A percentile compares a stretch with the other conserved stretches of the same genome.
Conservation (phyloP, 2,888 invertebrate species). For the Eupelmus urozonus region DNA sequence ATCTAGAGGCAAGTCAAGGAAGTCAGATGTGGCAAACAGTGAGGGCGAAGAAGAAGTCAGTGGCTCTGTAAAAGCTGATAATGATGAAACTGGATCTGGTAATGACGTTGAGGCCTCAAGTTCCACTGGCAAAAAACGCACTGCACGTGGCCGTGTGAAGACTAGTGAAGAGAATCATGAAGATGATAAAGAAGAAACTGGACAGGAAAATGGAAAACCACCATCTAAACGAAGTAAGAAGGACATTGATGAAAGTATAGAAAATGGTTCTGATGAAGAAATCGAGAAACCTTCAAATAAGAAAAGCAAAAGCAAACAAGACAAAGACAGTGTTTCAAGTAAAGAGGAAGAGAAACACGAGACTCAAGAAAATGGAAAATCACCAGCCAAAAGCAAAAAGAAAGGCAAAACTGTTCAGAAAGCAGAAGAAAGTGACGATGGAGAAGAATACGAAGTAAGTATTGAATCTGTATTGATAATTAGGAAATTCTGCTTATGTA, state of each 20-base stretch:
- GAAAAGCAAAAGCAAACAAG: conserved; percentile 74
- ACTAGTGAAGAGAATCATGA: conserved; percentile 65
- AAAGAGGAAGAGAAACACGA: neutral
- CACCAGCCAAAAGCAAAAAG: conserved; percentile 17
- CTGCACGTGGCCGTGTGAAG: conserved; percentile 62
- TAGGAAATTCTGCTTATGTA: no score
- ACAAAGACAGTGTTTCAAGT: conserved; percentile 72
- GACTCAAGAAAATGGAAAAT: conserved; percentile 33
- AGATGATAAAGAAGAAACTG: conserved; percentile 60
- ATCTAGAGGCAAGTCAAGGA: conserved; percentile 72
- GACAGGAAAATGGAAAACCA: conserved; percentile 57
- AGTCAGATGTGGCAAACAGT: conserved; percentile 70
- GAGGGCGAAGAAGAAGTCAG: conserved; percentile 73
- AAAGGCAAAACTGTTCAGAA: conserved; percentile 19
- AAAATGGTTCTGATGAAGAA: conserved; percentile 67
- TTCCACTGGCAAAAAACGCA: conserved; percentile 62
- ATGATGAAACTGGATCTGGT: conserved; percentile 48
- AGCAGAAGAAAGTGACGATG: conserved; percentile 30
- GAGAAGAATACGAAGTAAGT: conserved; percentile 62
- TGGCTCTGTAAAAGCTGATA: conserved; percentile 67
- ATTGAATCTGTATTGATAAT: neutral
- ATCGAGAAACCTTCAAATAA: conserved; percentile 61
- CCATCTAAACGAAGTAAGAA: conserved; percentile 66
- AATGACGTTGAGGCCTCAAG: conserved; percentile 50
- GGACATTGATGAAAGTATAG: conserved; percentile 63